Base-by-base conservation (phyloP, 2,888 invertebrate species). In the Colletes collaris region DNA sequence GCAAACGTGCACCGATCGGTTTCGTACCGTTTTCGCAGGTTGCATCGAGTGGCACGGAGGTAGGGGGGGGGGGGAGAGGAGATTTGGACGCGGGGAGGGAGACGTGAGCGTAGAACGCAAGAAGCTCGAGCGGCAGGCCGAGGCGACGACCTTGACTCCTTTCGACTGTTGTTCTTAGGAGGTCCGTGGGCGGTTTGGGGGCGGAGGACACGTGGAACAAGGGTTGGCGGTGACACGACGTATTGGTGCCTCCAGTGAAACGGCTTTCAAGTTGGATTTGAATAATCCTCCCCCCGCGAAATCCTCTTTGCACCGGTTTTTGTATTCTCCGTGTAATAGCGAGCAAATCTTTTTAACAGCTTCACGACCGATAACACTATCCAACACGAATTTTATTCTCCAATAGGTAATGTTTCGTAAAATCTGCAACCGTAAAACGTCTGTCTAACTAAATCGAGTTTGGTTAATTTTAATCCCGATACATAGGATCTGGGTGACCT, bases 101-200 rank as follows among this genome's bases (percentile, higher is more conserved):
- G n/a, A 40, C 40, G 40, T 0, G 58, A n/a, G 6, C 40, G 4
- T 8, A 8, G 40, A 59, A 16, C 16, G 19, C 40, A 52, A 64
- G 35, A n/a, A 35, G 69, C 63, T 62, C 70, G 63, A 83, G 79
- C 75, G 62, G 63, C 74, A 67, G 74, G 56, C 66, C 69, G 74
- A 72, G 64, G 56, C 74, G 75, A 76, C 72, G 86, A 86, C 86
- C 86, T 86, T 86, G 86, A 84, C 86, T 86, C 71, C 79, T 86
- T 84, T 86, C 80, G 76, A 71, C 78, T 76, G 76, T 79, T 77
- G 79, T 86, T 77, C 80, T 80, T 81, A 79, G 80, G 78, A 70
- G 50, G 44, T 64, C 49, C 68, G 66, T 68, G 73, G 56, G 60
- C 56, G 73, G 68, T 49, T 56, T 27, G 52, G 66, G 72, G 56